These are phyloP conservation scores for Troglohyphantes excavatus DNA, from an alignment of 2,888 invertebrate genomes.

Conservation along the genomic window DNA sequence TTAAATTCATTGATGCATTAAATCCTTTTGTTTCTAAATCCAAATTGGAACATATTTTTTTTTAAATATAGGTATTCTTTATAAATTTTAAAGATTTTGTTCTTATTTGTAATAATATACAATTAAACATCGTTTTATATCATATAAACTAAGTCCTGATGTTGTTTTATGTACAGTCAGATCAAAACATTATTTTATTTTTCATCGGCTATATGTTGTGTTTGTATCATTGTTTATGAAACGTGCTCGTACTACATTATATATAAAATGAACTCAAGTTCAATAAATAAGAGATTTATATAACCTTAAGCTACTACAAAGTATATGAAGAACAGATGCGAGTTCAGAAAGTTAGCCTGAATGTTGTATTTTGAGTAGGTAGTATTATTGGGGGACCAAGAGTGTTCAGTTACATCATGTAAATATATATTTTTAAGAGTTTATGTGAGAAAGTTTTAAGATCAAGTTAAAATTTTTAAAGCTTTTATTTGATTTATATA, in stretches of 20 bases:
- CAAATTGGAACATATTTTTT: no score
- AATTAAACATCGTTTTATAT: no score
- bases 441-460: constrained; percentile 33
- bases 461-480: constrained; percentile 43
- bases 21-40: no score
- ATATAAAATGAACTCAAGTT: not conserved
- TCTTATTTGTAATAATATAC: no score
- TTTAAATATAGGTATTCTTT: no score
- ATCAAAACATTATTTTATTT: constrained; percentile 20
- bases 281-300: constrained; percentile 41
- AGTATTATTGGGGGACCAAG: constrained; percentile 22
- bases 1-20: no score
- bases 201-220: constrained; percentile 9
- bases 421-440: constrained; percentile 61
- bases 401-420: constrained; percentile 52
- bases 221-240: not conserved
- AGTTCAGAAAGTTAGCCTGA: not conserved
- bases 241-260: not conserved
- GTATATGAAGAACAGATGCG: not conserved
- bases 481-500: constrained; percentile 39
- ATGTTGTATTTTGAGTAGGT: constrained; percentile 6
- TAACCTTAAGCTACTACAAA: constrained; percentile 42
- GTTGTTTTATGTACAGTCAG: not conserved
- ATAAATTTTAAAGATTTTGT: no score
- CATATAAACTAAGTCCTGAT: not conserved